phyloP scores from a whole-genome alignment of 1,140 invertebrate species.

The Hylaeus volcanicus region DNA sequence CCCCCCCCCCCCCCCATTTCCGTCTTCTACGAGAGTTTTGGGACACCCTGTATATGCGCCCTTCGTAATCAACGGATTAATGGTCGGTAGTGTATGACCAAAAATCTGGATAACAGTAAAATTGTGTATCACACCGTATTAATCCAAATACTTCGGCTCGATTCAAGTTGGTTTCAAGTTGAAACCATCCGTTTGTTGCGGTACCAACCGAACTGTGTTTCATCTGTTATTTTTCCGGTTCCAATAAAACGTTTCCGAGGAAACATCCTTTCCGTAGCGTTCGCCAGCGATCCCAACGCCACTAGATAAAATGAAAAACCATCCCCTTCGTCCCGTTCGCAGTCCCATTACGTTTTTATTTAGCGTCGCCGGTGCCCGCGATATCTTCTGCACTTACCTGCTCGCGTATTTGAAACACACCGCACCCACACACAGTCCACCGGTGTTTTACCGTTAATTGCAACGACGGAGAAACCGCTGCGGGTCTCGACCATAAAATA shows the following conservation, averaged over 20 bases:
- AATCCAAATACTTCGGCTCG: too few species aligned
- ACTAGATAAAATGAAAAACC: conserved; percentile 47
- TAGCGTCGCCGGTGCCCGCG: conserved; percentile 12
- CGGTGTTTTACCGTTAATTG: conserved; percentile 67
- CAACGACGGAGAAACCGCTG: conserved; percentile 53
- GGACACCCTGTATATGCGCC: too few species aligned
- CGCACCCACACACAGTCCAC: conserved; percentile 6
- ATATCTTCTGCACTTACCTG: neutral
- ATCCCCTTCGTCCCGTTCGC: conserved; percentile 4
- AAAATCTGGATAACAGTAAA: too few species aligned
- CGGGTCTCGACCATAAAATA: conserved; percentile 63
- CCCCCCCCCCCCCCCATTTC: too few species aligned
- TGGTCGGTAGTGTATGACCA: too few species aligned
- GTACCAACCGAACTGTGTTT: too few species aligned
- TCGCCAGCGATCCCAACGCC: neutral
- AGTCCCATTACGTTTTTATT: conserved; percentile 57
- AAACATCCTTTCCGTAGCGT: neutral
- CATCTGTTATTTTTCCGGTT: neutral
- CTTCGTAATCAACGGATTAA: too few species aligned
- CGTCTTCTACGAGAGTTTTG: too few species aligned
- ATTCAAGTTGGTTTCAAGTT: too few species aligned
- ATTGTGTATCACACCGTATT: too few species aligned
- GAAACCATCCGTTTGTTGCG: neutral
- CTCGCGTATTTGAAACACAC: conserved; percentile 1
- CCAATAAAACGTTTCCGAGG: conserved; percentile 24